Evolutionary conservation across 1,140 invertebrate species (phyloP), one percentile per base, ranked within the genome.

Genomic region (Parasteatoda tepidariorum): DNA sequence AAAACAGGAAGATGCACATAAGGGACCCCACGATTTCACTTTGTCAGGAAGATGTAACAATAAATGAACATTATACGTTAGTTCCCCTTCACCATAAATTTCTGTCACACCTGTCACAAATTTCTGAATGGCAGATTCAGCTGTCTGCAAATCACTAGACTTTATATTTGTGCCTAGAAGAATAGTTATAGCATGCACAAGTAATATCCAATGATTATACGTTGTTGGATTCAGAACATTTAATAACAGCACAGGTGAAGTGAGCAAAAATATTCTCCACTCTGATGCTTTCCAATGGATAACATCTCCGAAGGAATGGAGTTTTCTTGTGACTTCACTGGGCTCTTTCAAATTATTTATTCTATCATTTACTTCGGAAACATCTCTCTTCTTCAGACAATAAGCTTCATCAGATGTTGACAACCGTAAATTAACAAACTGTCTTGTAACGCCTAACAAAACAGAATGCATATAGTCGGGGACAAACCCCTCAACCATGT

Each of bases 401-500:
- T 34, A 67, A 0, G 1, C 7, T 2, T 9, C 7, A 15, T 33
- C 22, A 0, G 26, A 31, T 4, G 64, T 30, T 0, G 28, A 6
- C 64, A 67, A 9, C 64, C 64, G 33, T 3, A 67, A 31, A 33
- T 67, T 1, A 2, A 33, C 3, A 31, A 67, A 2, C 26, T 67
- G 26, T 33, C 64, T 30, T n/a, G 64, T 33, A 2, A 67, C 31
- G 15, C 64, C 64, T 2, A 67, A 7, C 2, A 67, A 33, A 3
- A 67, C 64, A 41, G 64, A 9, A 9, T 67, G 64, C 64, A 67
- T 67, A 24, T 67, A 67, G 26, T 67, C 28, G 2, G 64, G 64
- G 2, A 67, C 31, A 67, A 67, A 67, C 2, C 26, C 64, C 1
- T 41, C 1, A 1, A 67, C 7, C 13, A 67, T 9, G 33, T 34